Percentiles rank a stretch among this genome's conserved stretches.
Conservation (phyloP, 2,888 invertebrate genomes). For the Julus scanicus region DNA sequence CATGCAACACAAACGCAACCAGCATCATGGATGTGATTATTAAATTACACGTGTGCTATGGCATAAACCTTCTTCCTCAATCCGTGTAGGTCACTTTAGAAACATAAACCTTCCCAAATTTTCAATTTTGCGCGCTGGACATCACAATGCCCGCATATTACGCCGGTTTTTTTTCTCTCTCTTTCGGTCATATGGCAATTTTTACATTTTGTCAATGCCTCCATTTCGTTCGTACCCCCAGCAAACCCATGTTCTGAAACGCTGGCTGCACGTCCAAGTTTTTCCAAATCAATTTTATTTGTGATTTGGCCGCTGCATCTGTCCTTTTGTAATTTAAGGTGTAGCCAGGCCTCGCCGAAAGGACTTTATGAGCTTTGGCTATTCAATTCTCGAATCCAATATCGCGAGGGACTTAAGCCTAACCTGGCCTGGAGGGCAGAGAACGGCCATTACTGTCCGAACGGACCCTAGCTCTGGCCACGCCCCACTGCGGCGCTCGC, state of each 20-base stretch:
- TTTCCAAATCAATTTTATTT: slow-evolving; percentile 39
- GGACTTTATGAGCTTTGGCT: slow-evolving; percentile 42
- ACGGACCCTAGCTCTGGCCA: slow-evolving; percentile 46
- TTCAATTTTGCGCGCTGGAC: slow-evolving; percentile 18
- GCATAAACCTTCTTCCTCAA: not conserved
- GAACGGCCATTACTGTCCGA: slow-evolving; percentile 51
- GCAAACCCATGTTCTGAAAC: not conserved
- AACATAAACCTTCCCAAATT: slow-evolving; percentile 36
- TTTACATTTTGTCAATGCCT: slow-evolving; percentile 1
- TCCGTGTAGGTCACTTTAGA: not conserved
- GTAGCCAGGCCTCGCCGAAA: slow-evolving; percentile 39
- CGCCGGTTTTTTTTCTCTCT: not conserved
- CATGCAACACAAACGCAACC: not conserved
- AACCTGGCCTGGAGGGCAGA: slow-evolving; percentile 47
- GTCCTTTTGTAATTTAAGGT: slow-evolving; percentile 42
- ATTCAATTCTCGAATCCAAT: slow-evolving; percentile 42
- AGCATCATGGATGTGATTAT: not conserved
- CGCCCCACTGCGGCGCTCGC: slow-evolving; percentile 53
- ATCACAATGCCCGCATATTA: slow-evolving; percentile 39
- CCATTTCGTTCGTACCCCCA: not conserved
- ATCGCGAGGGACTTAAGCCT: slow-evolving; percentile 39
- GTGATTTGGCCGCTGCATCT: slow-evolving; percentile 35
- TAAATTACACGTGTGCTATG: not conserved
- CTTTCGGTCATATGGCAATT: slow-evolving; percentile 1
- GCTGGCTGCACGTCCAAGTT: slow-evolving; percentile 36